Base-by-base conservation (phyloP, 2,888 invertebrate species). In the Muschampia staudingeri region DNA sequence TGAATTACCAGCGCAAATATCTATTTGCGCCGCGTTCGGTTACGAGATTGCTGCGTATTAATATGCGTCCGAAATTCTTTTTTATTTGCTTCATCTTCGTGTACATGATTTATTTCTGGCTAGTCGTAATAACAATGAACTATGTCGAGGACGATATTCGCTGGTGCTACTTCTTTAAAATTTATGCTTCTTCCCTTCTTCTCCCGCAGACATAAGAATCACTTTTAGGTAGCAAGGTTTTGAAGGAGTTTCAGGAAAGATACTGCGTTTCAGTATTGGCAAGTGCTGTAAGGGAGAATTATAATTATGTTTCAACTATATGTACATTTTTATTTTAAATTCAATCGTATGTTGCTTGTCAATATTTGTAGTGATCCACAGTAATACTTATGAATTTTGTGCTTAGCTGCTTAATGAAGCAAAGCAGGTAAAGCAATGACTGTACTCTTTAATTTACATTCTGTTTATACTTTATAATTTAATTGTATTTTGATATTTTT, bases 1-100 rank as follows among this genome's bases (percentile, higher is more conserved):
- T 86, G 85, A 85, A 77, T 85, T 87, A 83, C 87, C 86, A 86
- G 83, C 85, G 80, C 85, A 87, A 88, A 88, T 86, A 84, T 87
- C 88, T 89, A 88, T 90, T 89, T 89, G 85, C 81, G 84, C 85
- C 85, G 83, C 75, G 75, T 81, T 81, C 79, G 71, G 75, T 73
- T 82, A 82, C 82, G 78, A 82, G 82, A 83, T 83, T 71, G 73
- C 83, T 85, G 81, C 70, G 79, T 80, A 80, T 76, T 80, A 76
- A 80, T 78, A 83, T 81, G 77, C 70, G 77, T 78, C 81, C 78
- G 81, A 85, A 78, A 65, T 78, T 82, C 83, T 82, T 82, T 81
- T 82, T 84, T 84, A 80, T 80, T 83, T 69, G 71, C 61, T 44
- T 81, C 42, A 65, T 73, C 72, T 61, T 65, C 65, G 65, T 79